Evolutionary conservation across 2,888 invertebrate genomes (phyloP).

Genomic region (Gastrophysa polygoni): DNA sequence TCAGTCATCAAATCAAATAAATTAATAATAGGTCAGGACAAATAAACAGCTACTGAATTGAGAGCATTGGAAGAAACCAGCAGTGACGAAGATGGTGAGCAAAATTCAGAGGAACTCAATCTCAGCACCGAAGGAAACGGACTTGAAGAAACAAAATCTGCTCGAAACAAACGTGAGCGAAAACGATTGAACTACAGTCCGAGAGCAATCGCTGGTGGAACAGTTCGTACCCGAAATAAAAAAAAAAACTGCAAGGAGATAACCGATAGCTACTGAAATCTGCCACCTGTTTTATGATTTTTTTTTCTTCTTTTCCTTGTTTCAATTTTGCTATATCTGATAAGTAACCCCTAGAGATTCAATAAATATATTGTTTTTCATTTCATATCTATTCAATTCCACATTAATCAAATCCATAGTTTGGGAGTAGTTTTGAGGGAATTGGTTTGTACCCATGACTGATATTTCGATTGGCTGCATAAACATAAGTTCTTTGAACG

Average conservation of each 20-base stretch:
- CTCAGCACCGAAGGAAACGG: not conserved
- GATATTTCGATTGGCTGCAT: too few species aligned
- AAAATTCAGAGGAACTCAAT: not conserved
- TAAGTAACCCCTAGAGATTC: too few species aligned
- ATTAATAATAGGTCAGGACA: not conserved
- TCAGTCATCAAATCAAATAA: constrained; percentile 6
- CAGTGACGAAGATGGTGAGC: not conserved
- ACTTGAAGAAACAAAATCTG: not conserved
- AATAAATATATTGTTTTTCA: too few species aligned
- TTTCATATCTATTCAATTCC: too few species aligned
- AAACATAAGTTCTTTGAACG: too few species aligned
- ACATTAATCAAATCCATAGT: too few species aligned
- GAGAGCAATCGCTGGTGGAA: constrained; percentile 1
- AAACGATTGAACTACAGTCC: constrained; percentile 2
- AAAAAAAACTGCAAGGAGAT: constrained; percentile 9
- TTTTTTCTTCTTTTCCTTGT: too few species aligned
- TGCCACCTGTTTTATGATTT: too few species aligned
- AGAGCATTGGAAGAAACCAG: constrained; percentile 1
- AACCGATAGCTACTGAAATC: too few species aligned
- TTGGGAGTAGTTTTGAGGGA: too few species aligned
- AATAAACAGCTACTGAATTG: constrained; percentile 1
- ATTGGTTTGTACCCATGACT: too few species aligned
- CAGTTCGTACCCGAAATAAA: constrained; percentile 10
- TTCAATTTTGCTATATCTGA: too few species aligned
- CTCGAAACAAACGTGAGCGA: not conserved